These are phyloP conservation scores for Adineta ricciae DNA, from an alignment of 2,888 invertebrate species.

Conservation along the genomic window DNA sequence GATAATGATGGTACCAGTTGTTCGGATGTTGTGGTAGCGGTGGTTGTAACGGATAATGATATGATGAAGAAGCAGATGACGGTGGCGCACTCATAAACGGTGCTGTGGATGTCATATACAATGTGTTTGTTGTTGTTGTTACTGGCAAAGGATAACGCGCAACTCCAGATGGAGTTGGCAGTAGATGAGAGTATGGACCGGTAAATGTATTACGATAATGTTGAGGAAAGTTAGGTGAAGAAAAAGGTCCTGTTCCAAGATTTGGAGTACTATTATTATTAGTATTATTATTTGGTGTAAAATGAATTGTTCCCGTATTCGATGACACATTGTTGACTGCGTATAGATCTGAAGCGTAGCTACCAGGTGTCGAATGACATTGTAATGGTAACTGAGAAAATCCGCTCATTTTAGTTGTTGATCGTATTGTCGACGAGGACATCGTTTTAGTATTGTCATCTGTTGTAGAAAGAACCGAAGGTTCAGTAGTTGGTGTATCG, in stretches of 20 bases:
- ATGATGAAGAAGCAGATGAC: not conserved
- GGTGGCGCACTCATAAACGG: not conserved
- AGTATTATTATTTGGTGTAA: not conserved
- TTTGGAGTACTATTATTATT: not conserved
- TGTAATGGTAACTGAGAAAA: not conserved
- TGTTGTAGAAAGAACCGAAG: not conserved
- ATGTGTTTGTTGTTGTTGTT: not conserved
- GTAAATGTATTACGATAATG: not conserved
- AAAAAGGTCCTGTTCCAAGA: not conserved
- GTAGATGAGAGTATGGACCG: not conserved
- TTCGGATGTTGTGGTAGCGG: not conserved
- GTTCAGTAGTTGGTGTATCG: not conserved
- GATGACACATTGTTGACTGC: not conserved
- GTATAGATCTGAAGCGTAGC: not conserved
- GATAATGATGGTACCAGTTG: not conserved
- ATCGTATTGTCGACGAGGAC: not conserved
- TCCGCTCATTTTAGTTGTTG: not conserved
- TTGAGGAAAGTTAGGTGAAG: slow-evolving; percentile 1
- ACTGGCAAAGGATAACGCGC: not conserved
- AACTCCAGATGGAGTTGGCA: not conserved
- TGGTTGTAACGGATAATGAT: not conserved
- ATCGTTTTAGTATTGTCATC: not conserved
- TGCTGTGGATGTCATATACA: slow-evolving; percentile 10
- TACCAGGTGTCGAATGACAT: slow-evolving; percentile 4
- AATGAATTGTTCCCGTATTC: not conserved